A percentile compares a stretch with the other conserved stretches of the same genome.
Evolutionary conservation across 64 coral and sea anemone species (phyloP).

Genomic region (Montipora cactus): DNA sequence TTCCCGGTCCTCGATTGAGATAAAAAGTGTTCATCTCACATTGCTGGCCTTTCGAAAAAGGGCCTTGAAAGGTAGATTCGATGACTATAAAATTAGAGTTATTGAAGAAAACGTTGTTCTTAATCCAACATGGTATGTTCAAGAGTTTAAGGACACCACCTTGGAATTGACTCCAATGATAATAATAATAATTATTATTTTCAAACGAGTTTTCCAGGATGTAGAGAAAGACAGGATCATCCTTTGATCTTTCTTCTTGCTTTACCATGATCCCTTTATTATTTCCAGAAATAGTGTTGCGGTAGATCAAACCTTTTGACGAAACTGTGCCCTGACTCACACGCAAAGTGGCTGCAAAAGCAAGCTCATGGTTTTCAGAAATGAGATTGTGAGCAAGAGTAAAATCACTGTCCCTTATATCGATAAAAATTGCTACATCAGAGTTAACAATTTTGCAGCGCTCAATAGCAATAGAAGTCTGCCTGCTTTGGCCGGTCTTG

Average conservation of each 20-base stretch:
- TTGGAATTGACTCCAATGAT: neutral
- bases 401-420: constrained; percentile 32
- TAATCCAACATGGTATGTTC: constrained; percentile 22
- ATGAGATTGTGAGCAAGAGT: constrained; percentile 57
- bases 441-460: constrained; percentile 9
- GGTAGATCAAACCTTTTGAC: constrained; percentile 42
- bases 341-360: too few relatives aligned
- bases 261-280: constrained; percentile 23
- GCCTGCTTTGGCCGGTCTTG: too few relatives aligned
- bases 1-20: constrained; percentile 9
- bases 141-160: constrained; percentile 29
- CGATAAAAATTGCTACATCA: neutral
- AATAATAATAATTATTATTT: neutral
- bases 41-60: constrained; percentile 3
- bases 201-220: constrained; percentile 49
- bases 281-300: constrained; percentile 68
- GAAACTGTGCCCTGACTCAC: constrained; percentile 22
- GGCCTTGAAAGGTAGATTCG: constrained; percentile 37
- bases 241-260: neutral
- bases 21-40: constrained; percentile 68
- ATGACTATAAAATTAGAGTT: constrained; percentile 47
- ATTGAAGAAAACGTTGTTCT: constrained; percentile 74
- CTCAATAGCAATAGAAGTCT: neutral
- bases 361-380: neutral
- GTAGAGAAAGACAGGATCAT: neutral